Evolutionary conservation across 2,797 vertebrate species (phyloP), one percentile per base, ranked within the genome.

Genomic region (Erethizon dorsatum): DNA sequence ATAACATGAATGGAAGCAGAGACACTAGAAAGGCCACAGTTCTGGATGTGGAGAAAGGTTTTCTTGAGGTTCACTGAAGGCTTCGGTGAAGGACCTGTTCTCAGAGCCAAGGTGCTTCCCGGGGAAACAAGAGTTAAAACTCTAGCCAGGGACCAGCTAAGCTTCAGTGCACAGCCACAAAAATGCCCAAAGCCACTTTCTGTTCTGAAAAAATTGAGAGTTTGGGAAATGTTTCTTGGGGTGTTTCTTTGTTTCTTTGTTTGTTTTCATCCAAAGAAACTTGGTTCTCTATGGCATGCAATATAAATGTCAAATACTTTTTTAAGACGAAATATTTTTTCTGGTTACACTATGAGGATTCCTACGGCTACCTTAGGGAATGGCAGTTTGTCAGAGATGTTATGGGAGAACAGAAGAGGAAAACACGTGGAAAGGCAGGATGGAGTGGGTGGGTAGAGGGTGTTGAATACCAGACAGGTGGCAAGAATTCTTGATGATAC

Each of bases 61-160:
- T 92, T 85, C 80, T 86, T 82, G 37, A 86, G 47, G 6, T 93
- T 86, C 57, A 86, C 65, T n/a, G 13, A 88, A 90, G 57, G 41
- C 2, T 50, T 79, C 52, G 65, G 12, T 73, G 37, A 94, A 78
- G 67, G 56, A 89, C 11, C 59, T 59, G 11, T 56, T 91, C 84
- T 92, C 79, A 71, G 73, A 96, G 13, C 45, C 28, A 92, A 90
- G 41, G 57, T 69, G 28, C 79, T 82, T 41, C 59, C 28, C 14
- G 45, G 84, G 13, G 22, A 75, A 54, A 6, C 15, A 88, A 94
- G 67, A 85, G 33, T 69, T 56, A 65, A 90, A 96, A 96, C 41
- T 65, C 28, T 52, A 86, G 15, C 47, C 41, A 78, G 37, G 45
- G 3, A 22, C 12, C 52, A 88, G 33, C 4, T 41, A 87, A 82